Evolutionary conservation across 2,888 invertebrate genomes (phyloP).

Genomic region (Chymomyza fuscimana): DNA sequence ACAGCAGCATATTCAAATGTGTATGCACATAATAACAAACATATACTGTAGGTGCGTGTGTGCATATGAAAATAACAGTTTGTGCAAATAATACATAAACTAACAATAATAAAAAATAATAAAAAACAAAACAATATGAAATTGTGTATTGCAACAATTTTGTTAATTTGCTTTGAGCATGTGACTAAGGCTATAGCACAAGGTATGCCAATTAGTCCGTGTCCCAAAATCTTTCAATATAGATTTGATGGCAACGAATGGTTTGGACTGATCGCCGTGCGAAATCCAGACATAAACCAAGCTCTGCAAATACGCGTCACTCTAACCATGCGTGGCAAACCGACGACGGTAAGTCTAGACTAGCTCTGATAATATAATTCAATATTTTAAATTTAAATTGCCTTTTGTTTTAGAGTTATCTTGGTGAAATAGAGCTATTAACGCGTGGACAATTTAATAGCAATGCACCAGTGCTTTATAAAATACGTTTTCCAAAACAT

Average conservation of each 20-base stretch:
- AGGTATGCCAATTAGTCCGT: conserved; percentile 75
- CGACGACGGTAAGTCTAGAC: conserved; percentile 69
- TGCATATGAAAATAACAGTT: neutral
- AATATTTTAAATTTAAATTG: too few species aligned
- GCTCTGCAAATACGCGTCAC: conserved; percentile 72
- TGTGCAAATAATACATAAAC: neutral
- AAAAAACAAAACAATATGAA: conserved; percentile 2
- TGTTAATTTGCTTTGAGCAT: conserved; percentile 56
- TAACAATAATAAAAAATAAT: neutral
- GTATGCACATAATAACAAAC: neutral
- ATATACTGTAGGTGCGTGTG: neutral
- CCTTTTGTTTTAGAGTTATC: conserved; percentile 71
- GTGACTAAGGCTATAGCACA: conserved; percentile 63
- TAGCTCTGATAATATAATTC: too few species aligned
- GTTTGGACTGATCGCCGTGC: conserved; percentile 79
- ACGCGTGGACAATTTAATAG: conserved; percentile 77
- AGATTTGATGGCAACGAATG: conserved; percentile 78
- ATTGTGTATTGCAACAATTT: conserved; percentile 28
- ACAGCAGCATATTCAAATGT: neutral
- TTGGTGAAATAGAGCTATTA: conserved; percentile 82
- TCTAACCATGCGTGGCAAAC: conserved; percentile 77
- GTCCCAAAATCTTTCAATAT: conserved; percentile 79
- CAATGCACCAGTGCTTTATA: conserved; percentile 81
- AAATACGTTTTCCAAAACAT: conserved; percentile 83
- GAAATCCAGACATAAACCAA: conserved; percentile 69